These are phyloP conservation scores for Danaus plexippus DNA, from an alignment of 1,140 invertebrate species.

Conservation along the genomic window DNA sequence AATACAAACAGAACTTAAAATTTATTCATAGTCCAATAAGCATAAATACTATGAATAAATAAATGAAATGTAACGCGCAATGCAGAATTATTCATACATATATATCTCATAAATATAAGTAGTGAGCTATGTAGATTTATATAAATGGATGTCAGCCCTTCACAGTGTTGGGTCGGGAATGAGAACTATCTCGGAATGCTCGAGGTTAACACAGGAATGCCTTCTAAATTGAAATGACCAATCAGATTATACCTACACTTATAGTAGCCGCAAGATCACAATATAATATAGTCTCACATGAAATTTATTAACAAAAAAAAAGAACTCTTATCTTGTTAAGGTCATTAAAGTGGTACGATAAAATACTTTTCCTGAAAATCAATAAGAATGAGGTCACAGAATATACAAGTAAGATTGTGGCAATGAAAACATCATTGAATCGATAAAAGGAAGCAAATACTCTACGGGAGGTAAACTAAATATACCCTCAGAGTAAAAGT, in stretches of 20 bases:
- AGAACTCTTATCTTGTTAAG: too few species aligned
- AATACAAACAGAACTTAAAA: too few species aligned
- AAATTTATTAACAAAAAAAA: too few species aligned
- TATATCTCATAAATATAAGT: too few species aligned
- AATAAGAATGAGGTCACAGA: constrained; percentile 6
- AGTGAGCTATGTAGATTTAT: constrained; percentile 4
- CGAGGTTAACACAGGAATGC: constrained; percentile 48
- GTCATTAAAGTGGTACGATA: too few species aligned
- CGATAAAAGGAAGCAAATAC: constrained; percentile 32
- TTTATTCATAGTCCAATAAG: too few species aligned
- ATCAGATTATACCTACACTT: constrained; percentile 23
- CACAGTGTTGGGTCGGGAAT: constrained; percentile 35
- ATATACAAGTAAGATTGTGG: constrained; percentile 26
- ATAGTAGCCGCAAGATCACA: too few species aligned
- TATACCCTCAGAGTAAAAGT: constrained; percentile 25
- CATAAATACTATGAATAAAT: too few species aligned
- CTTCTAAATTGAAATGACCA: constrained; percentile 51
- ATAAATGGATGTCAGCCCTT: constrained; percentile 7
- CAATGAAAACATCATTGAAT: constrained; percentile 36
- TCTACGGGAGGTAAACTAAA: constrained; percentile 25
- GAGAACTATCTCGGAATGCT: constrained; percentile 51
- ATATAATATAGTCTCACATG: too few species aligned
- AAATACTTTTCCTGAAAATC: constrained; percentile 13
- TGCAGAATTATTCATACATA: too few species aligned
- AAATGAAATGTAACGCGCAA: too few species aligned